Percentiles rank a stretch among this genome's conserved stretches.
These are phyloP conservation scores for Noctua fimbriata DNA, from an alignment of 2,888 invertebrate genomes.

Conservation along the genomic window DNA sequence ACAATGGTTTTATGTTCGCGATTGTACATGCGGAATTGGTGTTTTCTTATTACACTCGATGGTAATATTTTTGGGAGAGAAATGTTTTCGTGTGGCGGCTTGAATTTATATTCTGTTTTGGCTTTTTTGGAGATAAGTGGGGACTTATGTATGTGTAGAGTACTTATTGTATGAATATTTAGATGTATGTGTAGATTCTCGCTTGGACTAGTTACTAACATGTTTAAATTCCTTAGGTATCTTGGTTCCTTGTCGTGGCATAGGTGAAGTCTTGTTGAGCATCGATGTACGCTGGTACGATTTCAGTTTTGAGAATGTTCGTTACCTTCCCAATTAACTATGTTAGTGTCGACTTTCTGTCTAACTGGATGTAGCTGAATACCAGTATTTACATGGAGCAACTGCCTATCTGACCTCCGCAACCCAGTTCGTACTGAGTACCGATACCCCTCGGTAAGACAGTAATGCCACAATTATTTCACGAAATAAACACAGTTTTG, in stretches of 20 bases:
- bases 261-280: neutral
- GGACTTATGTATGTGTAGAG: slow-evolving; percentile 30
- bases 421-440: too few relatives aligned
- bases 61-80: slow-evolving; percentile 64
- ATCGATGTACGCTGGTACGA: neutral
- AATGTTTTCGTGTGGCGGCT: slow-evolving; percentile 52
- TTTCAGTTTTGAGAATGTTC: neutral
- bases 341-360: too few relatives aligned
- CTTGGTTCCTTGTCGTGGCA: neutral
- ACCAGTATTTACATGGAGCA: too few relatives aligned
- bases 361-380: too few relatives aligned
- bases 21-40: slow-evolving; percentile 66
- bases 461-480: neutral
- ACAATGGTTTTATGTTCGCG: slow-evolving; percentile 64
- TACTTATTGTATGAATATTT: slow-evolving; percentile 3
- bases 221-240: neutral
- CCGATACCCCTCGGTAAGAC: too few relatives aligned
- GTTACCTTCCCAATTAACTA: too few relatives aligned
- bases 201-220: neutral
- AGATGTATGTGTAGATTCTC: neutral
- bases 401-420: too few relatives aligned
- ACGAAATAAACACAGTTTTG: slow-evolving; percentile 3
- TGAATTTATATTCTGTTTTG: slow-evolving; percentile 53
- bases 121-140: slow-evolving; percentile 56
- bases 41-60: slow-evolving; percentile 66